Conservation (phyloP, 2,888 invertebrate species). For the Drosophila nigricruria region DNA sequence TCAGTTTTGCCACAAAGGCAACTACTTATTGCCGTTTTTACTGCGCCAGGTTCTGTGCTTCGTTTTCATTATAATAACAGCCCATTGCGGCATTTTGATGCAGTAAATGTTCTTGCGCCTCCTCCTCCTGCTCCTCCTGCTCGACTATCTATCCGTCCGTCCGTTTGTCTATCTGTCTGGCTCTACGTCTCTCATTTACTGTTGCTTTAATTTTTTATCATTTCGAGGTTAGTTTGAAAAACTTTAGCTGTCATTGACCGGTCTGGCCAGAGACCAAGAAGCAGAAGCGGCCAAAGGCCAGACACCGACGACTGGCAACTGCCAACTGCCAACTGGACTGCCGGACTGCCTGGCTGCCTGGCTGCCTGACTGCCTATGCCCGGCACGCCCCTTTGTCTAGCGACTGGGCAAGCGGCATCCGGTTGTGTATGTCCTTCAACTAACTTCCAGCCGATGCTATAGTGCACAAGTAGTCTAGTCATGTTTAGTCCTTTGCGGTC, state of each 20-base stretch:
- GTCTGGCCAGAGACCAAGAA: constrained; percentile 14
- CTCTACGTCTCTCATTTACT: constrained; percentile 40
- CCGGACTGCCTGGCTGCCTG: constrained; percentile 31
- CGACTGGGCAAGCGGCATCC: constrained; percentile 27
- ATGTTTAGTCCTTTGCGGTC: constrained; percentile 49
- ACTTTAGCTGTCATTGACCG: constrained; percentile 81
- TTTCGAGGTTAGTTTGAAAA: constrained; percentile 76
- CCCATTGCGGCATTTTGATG: constrained; percentile 75
- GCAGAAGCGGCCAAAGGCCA: constrained; percentile 46
- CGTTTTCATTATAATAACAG: constrained; percentile 78
- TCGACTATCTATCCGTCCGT: not conserved
- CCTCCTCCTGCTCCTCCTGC: not conserved
- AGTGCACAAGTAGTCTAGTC: constrained; percentile 46
- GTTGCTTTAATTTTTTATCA: constrained; percentile 78
- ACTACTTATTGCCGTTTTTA: constrained; percentile 53
- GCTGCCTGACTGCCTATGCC: constrained; percentile 37
- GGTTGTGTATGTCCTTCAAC: constrained; percentile 72
- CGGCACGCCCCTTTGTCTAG: constrained; percentile 49
- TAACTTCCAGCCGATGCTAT: constrained; percentile 45
- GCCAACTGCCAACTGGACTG: constrained; percentile 3
- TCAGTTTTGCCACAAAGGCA: constrained; percentile 11
- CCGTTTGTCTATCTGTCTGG: not conserved
- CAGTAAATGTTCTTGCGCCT: constrained; percentile 47
- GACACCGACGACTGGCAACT: constrained; percentile 40
- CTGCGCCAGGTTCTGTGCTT: constrained; percentile 61